Evolutionary conservation across 1,140 invertebrate genomes (phyloP), one percentile per base, ranked within the genome.

Genomic region (Apis laboriosa): DNA sequence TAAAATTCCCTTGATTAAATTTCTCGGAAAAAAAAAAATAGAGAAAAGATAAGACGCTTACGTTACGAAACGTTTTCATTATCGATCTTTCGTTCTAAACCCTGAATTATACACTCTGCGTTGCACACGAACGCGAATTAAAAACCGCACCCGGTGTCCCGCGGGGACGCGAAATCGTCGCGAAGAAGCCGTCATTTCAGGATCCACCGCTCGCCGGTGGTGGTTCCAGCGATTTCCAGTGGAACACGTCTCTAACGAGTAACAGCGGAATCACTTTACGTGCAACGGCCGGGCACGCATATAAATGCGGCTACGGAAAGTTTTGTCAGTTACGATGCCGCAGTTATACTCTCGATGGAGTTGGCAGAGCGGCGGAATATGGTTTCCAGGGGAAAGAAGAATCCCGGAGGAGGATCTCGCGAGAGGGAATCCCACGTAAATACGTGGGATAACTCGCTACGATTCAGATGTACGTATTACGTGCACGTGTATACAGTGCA

Each of bases 401-500:
- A 81, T 81, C 64, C 79, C 58, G 4, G 4, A 49, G 34, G 78
- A 49, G 51, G 58, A 80, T 74, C 43, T 58, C 68, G 58, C 53
- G 56, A 68, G 60, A 63, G n/a, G 58, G 55, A 56, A 34, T 58
- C 19, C 19, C 73, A 81, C 84, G 83, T 77, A 84, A 77, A 84
- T 86, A 84, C 51, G 74, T 61, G 34, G 72, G 24, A 77, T 70
- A 24, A n/a, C 43, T 71, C 24, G 77, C 34, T 28, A 75, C 43
- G 78, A 79, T 60, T 78, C 58, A 34, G 15, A 7, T 51, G 11
- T 49, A 61, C 49, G 49, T 68, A 9, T 21, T 28, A 55, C 21
- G 64, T 19, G 19, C 61, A 12, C 55, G 49, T 43, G 21, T 43
- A 7, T 17, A 43, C 19, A 21, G 43, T 8, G 53, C 28, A 51